Evolutionary conservation across 2,113 vertebrate genomes (phyloP).

Genomic region (Proterorhinus semilunaris): DNA sequence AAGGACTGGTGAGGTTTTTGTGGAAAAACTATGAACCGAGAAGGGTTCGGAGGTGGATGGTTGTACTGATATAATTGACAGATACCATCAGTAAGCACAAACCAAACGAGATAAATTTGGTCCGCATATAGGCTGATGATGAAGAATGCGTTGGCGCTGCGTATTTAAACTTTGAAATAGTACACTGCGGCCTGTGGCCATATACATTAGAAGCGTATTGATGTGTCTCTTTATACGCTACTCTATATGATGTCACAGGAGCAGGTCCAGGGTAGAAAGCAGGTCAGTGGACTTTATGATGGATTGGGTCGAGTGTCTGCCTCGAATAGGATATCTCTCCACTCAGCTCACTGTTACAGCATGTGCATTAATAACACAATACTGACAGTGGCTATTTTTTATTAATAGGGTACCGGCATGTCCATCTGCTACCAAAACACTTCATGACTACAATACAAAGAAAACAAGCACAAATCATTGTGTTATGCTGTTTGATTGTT

Average conservation of each 20-base stretch:
- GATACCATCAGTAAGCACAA: neutral
- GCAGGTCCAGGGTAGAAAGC: constrained; percentile 4
- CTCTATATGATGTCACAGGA: constrained; percentile 9
- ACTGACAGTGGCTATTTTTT: constrained; percentile 6
- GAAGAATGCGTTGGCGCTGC: neutral
- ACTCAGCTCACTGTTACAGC: neutral
- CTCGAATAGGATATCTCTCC: constrained; percentile 12
- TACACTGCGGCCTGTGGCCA: neutral
- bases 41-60: neutral
- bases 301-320: neutral
- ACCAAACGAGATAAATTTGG: neutral
- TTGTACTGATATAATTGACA: neutral
- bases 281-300: constrained; percentile 18
- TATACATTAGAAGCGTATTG: constrained; percentile 19
- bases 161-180: neutral
- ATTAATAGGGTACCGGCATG: neutral
- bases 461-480: constrained; percentile 2
- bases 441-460: constrained; percentile 5
- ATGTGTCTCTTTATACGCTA: neutral
- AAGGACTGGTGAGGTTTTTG: no score
- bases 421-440: neutral
- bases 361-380: constrained; percentile 20
- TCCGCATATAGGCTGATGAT: neutral
- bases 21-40: no score
- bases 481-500: constrained; percentile 1